Evolutionary conservation across 2,888 invertebrate genomes (phyloP).

Genomic region (Allygus modestus): DNA sequence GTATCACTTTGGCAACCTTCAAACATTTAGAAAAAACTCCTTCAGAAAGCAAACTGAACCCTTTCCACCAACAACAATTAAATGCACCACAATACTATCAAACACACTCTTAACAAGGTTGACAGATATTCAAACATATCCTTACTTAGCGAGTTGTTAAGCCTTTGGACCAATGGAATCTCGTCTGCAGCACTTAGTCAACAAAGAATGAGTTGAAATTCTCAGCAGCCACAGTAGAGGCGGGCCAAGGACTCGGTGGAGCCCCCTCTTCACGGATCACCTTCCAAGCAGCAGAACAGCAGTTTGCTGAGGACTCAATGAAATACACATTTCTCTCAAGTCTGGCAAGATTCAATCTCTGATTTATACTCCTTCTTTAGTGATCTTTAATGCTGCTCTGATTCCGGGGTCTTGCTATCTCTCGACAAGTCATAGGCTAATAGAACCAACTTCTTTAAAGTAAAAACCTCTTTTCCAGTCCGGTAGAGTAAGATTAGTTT

Average conservation of each 20-base stretch:
- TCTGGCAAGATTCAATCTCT: no score
- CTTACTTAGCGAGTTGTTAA: neutral
- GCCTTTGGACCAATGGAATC: neutral
- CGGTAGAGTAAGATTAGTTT: no score
- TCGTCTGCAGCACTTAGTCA: neutral
- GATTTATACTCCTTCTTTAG: no score
- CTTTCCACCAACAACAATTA: neutral
- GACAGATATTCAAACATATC: neutral
- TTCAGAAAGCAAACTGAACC: neutral
- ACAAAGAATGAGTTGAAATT: neutral
- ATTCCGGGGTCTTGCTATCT: no score
- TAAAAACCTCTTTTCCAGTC: no score
- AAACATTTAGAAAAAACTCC: neutral
- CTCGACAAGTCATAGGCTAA: no score
- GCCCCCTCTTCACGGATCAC: neutral
- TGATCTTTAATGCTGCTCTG: no score
- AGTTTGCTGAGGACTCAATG: neutral
- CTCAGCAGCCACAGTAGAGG: neutral
- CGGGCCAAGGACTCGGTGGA: neutral
- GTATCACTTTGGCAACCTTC: neutral
- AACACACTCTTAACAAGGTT: neutral
- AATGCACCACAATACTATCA: neutral
- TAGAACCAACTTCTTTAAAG: no score
- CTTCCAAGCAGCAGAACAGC: neutral
- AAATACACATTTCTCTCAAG: neutral